Conservation (phyloP, 37 sponge, comb jelly and placozoan species). For the Beroe ovata region DNA sequence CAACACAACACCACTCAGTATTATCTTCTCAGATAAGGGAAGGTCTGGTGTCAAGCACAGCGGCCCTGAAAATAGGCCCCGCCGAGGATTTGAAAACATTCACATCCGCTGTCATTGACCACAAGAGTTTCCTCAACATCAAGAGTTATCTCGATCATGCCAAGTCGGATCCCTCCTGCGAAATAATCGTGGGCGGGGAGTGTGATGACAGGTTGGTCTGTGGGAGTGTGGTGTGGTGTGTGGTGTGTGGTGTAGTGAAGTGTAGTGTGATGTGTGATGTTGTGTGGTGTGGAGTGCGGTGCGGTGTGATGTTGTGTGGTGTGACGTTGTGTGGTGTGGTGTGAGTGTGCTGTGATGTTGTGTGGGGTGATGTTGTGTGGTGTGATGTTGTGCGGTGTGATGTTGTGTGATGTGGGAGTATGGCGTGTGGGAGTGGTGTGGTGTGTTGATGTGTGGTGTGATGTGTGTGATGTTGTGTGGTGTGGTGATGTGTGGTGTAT, state of each 20-base stretch:
- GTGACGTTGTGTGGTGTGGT: neutral
- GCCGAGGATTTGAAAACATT: conserved; percentile 88
- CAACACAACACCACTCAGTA: no score
- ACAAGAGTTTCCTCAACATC: conserved; percentile 78
- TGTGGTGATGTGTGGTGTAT: neutral
- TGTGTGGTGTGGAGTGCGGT: neutral
- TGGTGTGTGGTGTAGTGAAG: conserved; percentile 41
- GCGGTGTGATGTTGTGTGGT: no score
- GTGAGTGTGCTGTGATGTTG: neutral
- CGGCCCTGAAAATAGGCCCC: conserved; percentile 76
- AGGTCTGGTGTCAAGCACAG: conserved; percentile 72
- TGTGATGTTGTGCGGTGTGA: no score
- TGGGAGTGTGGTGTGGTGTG: conserved; percentile 35
- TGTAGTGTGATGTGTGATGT: neutral
- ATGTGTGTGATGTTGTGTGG: neutral
- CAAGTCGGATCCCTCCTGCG: conserved; percentile 68
- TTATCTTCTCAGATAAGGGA: conserved; percentile 76
- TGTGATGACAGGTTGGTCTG: conserved; percentile 76
- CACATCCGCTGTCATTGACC: conserved; percentile 92
- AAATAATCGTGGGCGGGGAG: conserved; percentile 76
- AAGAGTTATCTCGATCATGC: conserved; percentile 78
- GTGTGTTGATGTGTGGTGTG: neutral
- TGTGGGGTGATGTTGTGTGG: neutral
- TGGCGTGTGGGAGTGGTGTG: neutral
- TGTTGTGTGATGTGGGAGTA: neutral